Percentiles rank a stretch among this genome's conserved stretches.
These are phyloP conservation scores for Zygaena filipendulae DNA, from an alignment of 2,888 invertebrate species.

Conservation along the genomic window DNA sequence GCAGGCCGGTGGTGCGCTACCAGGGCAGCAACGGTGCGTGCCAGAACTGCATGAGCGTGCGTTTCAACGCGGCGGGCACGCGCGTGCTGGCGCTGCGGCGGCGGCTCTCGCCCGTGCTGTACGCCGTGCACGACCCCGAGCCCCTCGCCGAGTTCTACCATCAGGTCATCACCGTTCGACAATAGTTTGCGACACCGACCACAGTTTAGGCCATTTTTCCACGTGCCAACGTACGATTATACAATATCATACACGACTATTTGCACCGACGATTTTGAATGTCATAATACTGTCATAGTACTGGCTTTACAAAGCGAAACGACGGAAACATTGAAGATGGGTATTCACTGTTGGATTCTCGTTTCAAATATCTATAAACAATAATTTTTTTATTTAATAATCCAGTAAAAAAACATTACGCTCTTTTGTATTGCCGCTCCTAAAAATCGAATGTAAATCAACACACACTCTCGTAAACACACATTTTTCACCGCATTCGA, in stretches of 20 bases:
- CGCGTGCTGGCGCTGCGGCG: constrained; percentile 84
- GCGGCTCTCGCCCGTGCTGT: constrained; percentile 88
- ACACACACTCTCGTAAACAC: too few species aligned
- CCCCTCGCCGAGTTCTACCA: constrained; percentile 90
- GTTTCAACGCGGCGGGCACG: constrained; percentile 85
- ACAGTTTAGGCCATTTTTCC: neutral
- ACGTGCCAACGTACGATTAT: neutral
- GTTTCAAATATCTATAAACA: too few species aligned
- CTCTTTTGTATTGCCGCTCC: too few species aligned
- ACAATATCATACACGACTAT: neutral
- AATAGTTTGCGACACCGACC: neutral
- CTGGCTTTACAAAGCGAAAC: too few species aligned
- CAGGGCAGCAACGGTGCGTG: constrained; percentile 68
- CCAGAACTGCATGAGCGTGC: constrained; percentile 90
- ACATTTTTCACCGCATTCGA: too few species aligned
- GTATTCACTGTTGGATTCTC: too few species aligned
- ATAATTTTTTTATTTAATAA: too few species aligned
- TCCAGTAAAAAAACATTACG: too few species aligned
- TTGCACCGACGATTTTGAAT: too few species aligned
- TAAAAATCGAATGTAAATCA: too few species aligned
- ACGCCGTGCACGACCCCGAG: constrained; percentile 73
- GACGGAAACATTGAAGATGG: too few species aligned
- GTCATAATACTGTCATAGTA: too few species aligned
- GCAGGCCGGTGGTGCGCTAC: constrained; percentile 78
- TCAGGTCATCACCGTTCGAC: constrained; percentile 56